A percentile compares a stretch with the other conserved stretches of the same genome.
phyloP scores from a whole-genome alignment of 1,140 invertebrate species.

The Steinernema feltiae region DNA sequence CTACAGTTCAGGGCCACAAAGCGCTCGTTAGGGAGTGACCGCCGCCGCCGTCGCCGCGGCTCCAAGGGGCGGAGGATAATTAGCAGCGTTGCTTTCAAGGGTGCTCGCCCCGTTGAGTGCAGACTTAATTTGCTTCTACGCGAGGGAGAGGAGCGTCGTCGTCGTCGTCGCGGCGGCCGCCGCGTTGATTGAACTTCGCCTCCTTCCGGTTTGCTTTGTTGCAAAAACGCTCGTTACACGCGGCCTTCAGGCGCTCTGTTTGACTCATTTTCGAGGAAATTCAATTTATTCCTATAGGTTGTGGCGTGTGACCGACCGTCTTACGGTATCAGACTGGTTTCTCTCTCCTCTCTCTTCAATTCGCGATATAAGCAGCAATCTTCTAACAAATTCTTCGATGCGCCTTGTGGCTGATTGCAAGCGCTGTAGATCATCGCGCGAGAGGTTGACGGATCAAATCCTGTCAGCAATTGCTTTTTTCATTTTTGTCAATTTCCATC shows the following conservation, averaged over 20 bases:
- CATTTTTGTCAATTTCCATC: not conserved
- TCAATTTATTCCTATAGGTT: not conserved
- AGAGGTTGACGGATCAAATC: too few relatives aligned
- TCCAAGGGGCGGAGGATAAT: not conserved
- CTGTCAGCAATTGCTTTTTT: too few relatives aligned
- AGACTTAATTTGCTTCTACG: too few relatives aligned
- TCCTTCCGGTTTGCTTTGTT: constrained; percentile 1
- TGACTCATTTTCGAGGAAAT: not conserved
- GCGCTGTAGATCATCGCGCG: too few relatives aligned
- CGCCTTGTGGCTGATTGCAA: too few relatives aligned
- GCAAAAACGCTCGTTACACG: not conserved
- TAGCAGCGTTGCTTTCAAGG: not conserved
- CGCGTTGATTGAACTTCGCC: constrained; percentile 5
- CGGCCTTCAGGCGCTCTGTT: not conserved
- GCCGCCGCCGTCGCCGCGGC: not conserved
- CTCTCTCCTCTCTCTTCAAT: too few relatives aligned
- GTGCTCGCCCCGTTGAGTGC: not conserved
- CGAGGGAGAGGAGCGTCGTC: not conserved
- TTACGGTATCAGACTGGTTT: too few relatives aligned
- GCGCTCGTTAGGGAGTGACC: not conserved
- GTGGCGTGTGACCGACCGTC: too few relatives aligned
- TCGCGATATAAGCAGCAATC: too few relatives aligned
- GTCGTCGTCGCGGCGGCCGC: too few relatives aligned
- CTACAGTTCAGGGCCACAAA: not conserved
- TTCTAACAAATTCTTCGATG: too few relatives aligned